Evolutionary conservation across 2,797 vertebrate genomes (phyloP).

Genomic region (Protosalanx chinensis): DNA sequence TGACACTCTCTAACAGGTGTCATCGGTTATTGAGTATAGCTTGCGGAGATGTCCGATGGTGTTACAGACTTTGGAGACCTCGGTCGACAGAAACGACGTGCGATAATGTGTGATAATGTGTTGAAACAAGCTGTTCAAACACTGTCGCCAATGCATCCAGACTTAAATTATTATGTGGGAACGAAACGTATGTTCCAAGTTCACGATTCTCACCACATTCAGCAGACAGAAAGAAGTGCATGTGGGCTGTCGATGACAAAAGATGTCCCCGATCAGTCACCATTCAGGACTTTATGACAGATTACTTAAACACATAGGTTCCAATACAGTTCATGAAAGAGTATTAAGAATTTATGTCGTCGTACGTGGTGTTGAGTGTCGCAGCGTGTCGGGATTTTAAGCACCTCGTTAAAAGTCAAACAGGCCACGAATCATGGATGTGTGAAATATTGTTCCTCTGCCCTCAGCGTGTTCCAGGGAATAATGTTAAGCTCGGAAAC

Average conservation of each 20-base stretch:
- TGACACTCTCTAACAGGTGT: conserved; percentile 10
- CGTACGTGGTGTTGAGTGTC: conserved; percentile 49
- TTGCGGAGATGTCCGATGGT: not conserved
- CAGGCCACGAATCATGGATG: conserved; percentile 64
- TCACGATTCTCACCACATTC: conserved; percentile 20
- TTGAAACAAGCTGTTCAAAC: conserved; percentile 4
- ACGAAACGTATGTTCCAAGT: conserved; percentile 27
- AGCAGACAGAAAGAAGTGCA: conserved; percentile 26
- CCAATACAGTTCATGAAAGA: conserved; percentile 58
- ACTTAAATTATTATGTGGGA: conserved; percentile 33
- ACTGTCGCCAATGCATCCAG: conserved; percentile 23
- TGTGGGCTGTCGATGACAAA: conserved; percentile 12
- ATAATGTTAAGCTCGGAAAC: conserved; percentile 44
- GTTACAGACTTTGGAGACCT: too few relatives aligned
- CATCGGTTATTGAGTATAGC: conserved; percentile 12
- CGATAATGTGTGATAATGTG: conserved; percentile 2
- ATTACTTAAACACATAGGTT: conserved; percentile 55
- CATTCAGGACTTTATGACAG: conserved; percentile 56
- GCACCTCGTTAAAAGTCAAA: conserved; percentile 70
- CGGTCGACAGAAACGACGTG: not conserved
- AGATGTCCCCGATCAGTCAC: conserved; percentile 23
- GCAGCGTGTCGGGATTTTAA: conserved; percentile 65
- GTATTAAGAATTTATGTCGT: conserved; percentile 61
- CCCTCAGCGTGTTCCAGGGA: conserved; percentile 35
- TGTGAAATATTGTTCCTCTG: conserved; percentile 58